These are phyloP conservation scores for Limulus polyphemus DNA, from an alignment of 2,888 invertebrate species.

Conservation along the genomic window DNA sequence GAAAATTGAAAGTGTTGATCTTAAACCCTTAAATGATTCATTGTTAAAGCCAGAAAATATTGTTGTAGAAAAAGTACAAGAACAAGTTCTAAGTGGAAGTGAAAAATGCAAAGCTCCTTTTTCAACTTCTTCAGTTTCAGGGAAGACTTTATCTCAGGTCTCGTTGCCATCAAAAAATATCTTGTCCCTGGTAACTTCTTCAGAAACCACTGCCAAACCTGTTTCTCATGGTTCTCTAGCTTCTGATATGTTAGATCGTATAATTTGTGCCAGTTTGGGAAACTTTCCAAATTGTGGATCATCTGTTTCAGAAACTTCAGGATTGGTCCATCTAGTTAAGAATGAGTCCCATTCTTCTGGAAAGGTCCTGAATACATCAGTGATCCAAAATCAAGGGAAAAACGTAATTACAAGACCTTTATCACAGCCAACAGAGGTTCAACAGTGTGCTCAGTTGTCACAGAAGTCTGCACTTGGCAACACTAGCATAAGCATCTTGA, in stretches of 20 bases:
- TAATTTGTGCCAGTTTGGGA: constrained; percentile 23
- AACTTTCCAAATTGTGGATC: constrained; percentile 22
- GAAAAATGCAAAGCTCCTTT: too few species aligned
- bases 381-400: background rate
- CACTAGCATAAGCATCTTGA: constrained; percentile 2
- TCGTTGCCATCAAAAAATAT: too few species aligned
- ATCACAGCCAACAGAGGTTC: background rate
- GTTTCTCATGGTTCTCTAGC: background rate
- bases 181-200: background rate
- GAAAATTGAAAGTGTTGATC: too few species aligned
- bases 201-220: constrained; percentile 7
- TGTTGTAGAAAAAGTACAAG: too few species aligned
- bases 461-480: too few species aligned
- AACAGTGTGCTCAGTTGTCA: background rate
- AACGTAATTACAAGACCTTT: background rate
- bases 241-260: constrained; percentile 21
- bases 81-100: too few species aligned
- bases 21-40: too few species aligned
- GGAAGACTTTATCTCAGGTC: too few species aligned
- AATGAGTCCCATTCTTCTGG: background rate
- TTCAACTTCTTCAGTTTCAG: too few species aligned
- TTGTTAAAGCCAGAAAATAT: too few species aligned
- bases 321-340: background rate
- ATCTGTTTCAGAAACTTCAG: constrained; percentile 9
- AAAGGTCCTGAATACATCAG: background rate